Evolutionary conservation across 1,140 invertebrate species (phyloP).

Genomic region (Ips typographus): DNA sequence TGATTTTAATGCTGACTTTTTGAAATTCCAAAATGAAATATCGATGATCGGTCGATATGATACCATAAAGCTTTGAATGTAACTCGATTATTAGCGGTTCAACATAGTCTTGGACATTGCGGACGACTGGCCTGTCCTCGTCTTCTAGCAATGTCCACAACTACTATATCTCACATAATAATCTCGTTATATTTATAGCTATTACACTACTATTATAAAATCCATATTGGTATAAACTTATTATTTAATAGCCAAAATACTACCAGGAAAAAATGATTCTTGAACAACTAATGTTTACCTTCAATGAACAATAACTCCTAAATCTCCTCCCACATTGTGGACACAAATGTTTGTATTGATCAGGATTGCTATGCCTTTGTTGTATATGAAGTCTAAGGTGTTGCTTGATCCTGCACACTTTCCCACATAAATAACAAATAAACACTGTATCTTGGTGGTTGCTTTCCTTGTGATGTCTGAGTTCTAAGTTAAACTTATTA

Average conservation of each 20-base stretch:
- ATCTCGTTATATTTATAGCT: no score
- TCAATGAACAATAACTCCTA: conserved; percentile 31
- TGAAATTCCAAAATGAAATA: no score
- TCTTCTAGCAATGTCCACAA: no score
- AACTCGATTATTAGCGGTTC: no score
- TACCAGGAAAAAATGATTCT: neutral
- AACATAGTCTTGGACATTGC: no score
- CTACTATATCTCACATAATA: no score
- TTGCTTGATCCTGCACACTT: conserved; percentile 41
- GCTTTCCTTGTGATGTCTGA: neutral
- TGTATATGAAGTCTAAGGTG: conserved; percentile 35
- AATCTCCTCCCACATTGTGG: conserved; percentile 36
- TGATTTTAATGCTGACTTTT: no score
- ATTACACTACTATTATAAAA: no score
- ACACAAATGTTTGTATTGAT: conserved; percentile 21
- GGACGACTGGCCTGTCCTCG: no score
- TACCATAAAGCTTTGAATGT: no score
- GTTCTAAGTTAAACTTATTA: conserved; percentile 2
- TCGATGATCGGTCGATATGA: no score
- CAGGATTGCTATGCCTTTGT: conserved; percentile 13
- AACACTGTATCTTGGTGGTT: neutral
- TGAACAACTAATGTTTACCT: neutral
- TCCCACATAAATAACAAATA: conserved; percentile 50
- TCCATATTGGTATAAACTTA: neutral
- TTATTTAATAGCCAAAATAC: neutral